Evolutionary conservation across 2,113 vertebrate species (phyloP).

Genomic region (Chloropsis cyanopogon): DNA sequence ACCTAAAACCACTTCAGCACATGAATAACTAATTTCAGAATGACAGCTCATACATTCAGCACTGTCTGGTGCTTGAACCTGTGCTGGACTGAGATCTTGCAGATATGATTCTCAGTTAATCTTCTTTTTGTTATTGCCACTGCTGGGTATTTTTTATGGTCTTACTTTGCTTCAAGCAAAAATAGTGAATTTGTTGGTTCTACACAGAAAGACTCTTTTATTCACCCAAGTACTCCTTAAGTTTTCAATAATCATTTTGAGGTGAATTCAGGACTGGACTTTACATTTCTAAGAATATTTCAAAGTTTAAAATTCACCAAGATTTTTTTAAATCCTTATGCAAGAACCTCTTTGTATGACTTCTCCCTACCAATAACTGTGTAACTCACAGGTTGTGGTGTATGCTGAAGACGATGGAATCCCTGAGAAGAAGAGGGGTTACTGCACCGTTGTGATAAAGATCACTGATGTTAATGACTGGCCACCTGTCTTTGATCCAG

Average conservation of each 20-base stretch:
- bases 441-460: constrained; percentile 55
- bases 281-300: not conserved
- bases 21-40: not conserved
- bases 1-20: not conserved
- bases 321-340: not conserved
- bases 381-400: constrained; percentile 40
- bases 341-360: not conserved
- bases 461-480: constrained; percentile 63
- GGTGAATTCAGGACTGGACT: not conserved
- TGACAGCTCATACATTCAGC: not conserved
- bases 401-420: constrained; percentile 63
- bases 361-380: not conserved
- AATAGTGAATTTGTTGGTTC: not conserved
- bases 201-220: not conserved
- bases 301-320: not conserved
- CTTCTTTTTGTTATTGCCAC: not conserved
- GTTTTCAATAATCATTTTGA: not conserved
- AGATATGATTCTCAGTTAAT: not conserved
- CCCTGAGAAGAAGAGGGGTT: constrained; percentile 61
- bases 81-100: not conserved
- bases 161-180: not conserved
- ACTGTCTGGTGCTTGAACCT: not conserved
- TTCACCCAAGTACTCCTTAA: not conserved
- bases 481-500: constrained; percentile 48
- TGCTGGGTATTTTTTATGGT: not conserved